These are phyloP conservation scores for Tubulanus polymorphus DNA, from an alignment of 2,888 invertebrate species.

Conservation along the genomic window DNA sequence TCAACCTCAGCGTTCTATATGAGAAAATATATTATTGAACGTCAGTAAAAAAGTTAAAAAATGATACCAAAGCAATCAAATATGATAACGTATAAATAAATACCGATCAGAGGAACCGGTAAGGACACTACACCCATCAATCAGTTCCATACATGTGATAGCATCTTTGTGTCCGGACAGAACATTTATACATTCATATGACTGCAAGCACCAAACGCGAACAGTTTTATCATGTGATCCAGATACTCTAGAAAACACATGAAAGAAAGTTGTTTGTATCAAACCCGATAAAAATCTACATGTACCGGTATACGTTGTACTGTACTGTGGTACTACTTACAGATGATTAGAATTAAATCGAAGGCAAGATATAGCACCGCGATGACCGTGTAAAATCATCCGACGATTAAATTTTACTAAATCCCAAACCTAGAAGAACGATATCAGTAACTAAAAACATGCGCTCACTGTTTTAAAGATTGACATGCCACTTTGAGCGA, in stretches of 20 bases:
- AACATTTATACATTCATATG: constrained; percentile 25
- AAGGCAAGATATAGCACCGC: constrained; percentile 39
- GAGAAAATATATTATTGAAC: neutral
- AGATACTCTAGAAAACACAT: constrained; percentile 29
- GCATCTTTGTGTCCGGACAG: constrained; percentile 27
- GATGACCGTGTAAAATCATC: constrained; percentile 36
- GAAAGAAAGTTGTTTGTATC: no score
- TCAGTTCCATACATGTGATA: constrained; percentile 28
- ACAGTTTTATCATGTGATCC: constrained; percentile 42
- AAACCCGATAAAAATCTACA: no score
- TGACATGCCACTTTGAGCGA: neutral
- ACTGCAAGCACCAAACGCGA: constrained; percentile 31
- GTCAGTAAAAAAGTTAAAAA: constrained; percentile 1
- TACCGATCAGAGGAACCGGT: constrained; percentile 39
- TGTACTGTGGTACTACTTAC: constrained; percentile 37
- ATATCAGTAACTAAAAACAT: neutral
- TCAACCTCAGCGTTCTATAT: constrained; percentile 33
- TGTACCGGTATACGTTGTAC: no score
- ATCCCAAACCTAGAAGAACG: constrained; percentile 40
- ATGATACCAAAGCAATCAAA: neutral
- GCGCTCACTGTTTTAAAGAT: neutral
- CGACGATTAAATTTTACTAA: constrained; percentile 33
- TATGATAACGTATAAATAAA: constrained; percentile 17
- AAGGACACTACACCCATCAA: constrained; percentile 29
- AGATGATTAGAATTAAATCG: constrained; percentile 28